Evolutionary conservation across 2,888 invertebrate genomes (phyloP).

Genomic region (Eurois occulta): DNA sequence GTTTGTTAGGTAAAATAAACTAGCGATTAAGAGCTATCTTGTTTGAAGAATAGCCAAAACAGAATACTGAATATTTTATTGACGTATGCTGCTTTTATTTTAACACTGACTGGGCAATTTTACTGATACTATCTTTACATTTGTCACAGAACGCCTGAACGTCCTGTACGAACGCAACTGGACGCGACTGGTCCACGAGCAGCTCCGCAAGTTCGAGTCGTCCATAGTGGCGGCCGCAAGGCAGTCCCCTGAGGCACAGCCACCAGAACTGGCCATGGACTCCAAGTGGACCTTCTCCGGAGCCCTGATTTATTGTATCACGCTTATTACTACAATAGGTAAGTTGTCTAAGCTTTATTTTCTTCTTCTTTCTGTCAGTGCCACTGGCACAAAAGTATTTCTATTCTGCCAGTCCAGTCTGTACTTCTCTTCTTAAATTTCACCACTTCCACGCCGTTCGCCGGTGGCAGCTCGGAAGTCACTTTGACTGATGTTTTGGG

Average conservation of each 20-base stretch:
- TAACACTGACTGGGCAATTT: background rate
- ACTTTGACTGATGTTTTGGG: background rate
- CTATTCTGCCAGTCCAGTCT: background rate
- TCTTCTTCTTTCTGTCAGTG: background rate
- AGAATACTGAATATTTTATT: background rate
- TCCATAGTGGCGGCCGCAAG: constrained; percentile 94
- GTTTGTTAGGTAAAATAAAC: constrained; percentile 1
- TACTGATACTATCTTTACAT: background rate
- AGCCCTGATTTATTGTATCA: constrained; percentile 95
- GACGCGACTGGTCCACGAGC: constrained; percentile 94
- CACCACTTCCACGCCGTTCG: background rate
- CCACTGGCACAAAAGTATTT: background rate
- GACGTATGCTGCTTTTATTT: background rate
- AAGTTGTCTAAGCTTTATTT: background rate
- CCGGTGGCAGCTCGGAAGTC: background rate
- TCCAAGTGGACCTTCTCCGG: constrained; percentile 96
- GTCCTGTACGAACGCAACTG: constrained; percentile 96
- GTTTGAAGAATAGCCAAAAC: background rate
- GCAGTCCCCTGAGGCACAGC: constrained; percentile 83
- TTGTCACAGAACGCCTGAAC: constrained; percentile 93
- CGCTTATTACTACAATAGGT: constrained; percentile 97
- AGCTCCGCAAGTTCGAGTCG: constrained; percentile 94
- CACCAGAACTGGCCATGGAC: constrained; percentile 86
- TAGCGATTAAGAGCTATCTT: background rate
- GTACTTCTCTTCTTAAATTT: background rate